Evolutionary conservation across 2,888 invertebrate genomes (phyloP).

Genomic region (Aquatica leii): DNA sequence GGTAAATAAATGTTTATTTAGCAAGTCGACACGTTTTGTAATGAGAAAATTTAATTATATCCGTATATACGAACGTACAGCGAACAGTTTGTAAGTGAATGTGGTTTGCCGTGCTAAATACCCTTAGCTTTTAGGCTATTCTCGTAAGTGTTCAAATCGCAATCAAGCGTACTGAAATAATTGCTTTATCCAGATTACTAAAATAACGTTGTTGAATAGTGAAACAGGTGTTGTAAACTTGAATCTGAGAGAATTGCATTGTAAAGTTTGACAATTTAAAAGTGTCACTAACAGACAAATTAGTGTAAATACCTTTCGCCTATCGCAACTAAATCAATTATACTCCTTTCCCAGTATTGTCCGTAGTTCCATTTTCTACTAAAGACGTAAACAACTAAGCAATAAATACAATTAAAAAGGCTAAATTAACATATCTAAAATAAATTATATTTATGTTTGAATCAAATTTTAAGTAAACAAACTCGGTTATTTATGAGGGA

Average conservation of each 20-base stretch:
- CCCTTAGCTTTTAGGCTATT: slow-evolving; percentile 43
- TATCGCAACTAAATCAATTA: slow-evolving; percentile 1
- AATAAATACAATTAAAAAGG: too few relatives aligned
- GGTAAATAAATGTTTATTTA: slow-evolving; percentile 43
- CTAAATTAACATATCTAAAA: too few relatives aligned
- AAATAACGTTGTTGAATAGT: slow-evolving; percentile 46
- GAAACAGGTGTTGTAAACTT: slow-evolving; percentile 54
- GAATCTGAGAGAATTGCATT: slow-evolving; percentile 47
- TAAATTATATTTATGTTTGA: too few relatives aligned
- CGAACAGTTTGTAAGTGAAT: slow-evolving; percentile 51
- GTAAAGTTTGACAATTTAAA: slow-evolving; percentile 25
- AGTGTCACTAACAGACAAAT: slow-evolving; percentile 32
- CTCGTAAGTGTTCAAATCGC: slow-evolving; percentile 47
- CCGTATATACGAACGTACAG: slow-evolving; percentile 37
- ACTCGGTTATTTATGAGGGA: slow-evolving; percentile 42
- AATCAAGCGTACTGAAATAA: slow-evolving; percentile 50
- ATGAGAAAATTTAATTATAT: slow-evolving; percentile 47
- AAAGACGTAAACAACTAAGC: too few relatives aligned
- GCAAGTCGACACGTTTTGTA: slow-evolving; percentile 41
- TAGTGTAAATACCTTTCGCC: slow-evolving; percentile 21
- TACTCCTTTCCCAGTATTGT: too few relatives aligned
- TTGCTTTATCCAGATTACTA: slow-evolving; percentile 55
- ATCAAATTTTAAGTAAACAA: slow-evolving; percentile 33
- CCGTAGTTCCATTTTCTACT: neutral
- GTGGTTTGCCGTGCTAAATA: slow-evolving; percentile 48